These are phyloP conservation scores for Aphodius granarius DNA, from an alignment of 2,888 invertebrate species.

Conservation along the genomic window DNA sequence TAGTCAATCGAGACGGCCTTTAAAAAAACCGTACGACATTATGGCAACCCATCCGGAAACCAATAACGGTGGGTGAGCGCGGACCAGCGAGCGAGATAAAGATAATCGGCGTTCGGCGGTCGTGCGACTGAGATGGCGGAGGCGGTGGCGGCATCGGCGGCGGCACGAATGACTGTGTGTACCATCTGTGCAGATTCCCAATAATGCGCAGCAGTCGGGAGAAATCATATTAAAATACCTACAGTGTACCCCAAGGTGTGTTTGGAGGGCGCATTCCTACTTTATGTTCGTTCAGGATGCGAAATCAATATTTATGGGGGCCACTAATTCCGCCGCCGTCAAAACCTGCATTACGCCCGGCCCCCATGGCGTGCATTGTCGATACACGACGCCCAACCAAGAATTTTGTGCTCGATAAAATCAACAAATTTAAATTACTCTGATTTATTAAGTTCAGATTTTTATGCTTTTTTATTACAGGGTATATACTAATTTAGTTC, in stretches of 20 bases:
- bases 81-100: constrained; percentile 26
- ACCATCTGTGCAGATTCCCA: constrained; percentile 54
- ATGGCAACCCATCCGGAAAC: constrained; percentile 46
- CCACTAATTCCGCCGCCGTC: constrained; percentile 26
- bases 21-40: constrained; percentile 42
- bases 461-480: background rate
- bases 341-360: background rate
- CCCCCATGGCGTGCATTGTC: background rate
- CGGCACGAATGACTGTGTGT: constrained; percentile 48
- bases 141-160: constrained; percentile 32
- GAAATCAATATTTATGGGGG: constrained; percentile 40
- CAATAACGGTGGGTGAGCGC: constrained; percentile 43
- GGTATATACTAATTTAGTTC: no score
- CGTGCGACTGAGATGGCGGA: constrained; percentile 26
- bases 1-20: constrained; percentile 40
- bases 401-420: background rate
- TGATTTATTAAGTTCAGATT: background rate
- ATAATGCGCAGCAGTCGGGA: constrained; percentile 53
- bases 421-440: background rate
- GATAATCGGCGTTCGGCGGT: constrained; percentile 22
- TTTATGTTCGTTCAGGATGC: constrained; percentile 45
- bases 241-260: constrained; percentile 50
- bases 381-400: background rate
- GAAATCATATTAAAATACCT: constrained; percentile 53
- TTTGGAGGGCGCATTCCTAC: constrained; percentile 50